phyloP scores from a whole-genome alignment of 2,113 vertebrate species.

The Carettochelys insculpta region DNA sequence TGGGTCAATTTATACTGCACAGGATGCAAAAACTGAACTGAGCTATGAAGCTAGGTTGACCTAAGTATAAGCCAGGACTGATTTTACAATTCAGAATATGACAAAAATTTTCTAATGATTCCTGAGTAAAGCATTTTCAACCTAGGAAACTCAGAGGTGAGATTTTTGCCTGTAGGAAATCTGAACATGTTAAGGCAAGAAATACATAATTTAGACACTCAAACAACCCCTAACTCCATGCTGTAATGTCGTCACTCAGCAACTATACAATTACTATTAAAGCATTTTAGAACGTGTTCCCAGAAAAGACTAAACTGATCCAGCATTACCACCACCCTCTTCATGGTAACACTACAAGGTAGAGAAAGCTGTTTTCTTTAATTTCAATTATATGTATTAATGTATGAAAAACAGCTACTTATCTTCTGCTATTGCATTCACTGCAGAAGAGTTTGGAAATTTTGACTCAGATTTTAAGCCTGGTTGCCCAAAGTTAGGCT shows the following conservation, averaged over 20 bases:
- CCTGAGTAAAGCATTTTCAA: not conserved
- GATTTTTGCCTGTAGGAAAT: not conserved
- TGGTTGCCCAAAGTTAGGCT: not conserved
- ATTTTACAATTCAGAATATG: not conserved
- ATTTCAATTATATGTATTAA: not conserved
- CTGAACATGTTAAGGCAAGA: not conserved
- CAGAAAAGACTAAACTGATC: not conserved
- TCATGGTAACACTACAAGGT: not conserved
- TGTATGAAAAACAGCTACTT: not conserved
- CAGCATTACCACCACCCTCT: not conserved
- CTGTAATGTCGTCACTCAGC: not conserved
- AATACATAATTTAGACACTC: not conserved
- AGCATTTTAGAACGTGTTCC: not conserved
- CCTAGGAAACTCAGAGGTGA: not conserved
- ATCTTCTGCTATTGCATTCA: not conserved
- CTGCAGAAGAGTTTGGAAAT: not conserved
- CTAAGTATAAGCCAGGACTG: not conserved
- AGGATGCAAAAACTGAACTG: not conserved
- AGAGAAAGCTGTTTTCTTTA: not conserved
- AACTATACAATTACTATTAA: not conserved
- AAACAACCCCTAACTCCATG: not conserved
- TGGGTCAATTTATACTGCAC: not conserved
- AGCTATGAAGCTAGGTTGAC: not conserved
- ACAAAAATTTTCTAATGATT: not conserved
- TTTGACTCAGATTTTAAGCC: not conserved